phyloP scores from a whole-genome alignment of 2,797 vertebrate genomes.

The Notolabrus celidotus region DNA sequence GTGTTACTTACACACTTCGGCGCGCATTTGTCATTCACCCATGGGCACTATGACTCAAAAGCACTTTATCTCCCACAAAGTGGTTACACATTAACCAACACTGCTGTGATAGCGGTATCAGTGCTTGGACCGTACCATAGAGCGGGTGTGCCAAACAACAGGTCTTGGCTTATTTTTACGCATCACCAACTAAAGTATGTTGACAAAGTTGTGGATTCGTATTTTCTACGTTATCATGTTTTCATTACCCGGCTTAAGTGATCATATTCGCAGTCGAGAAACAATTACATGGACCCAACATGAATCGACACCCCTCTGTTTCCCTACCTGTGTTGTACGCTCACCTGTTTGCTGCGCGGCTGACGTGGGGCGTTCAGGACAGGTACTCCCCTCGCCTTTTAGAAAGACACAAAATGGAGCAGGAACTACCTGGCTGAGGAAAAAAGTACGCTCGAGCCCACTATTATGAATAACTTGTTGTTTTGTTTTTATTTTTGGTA shows the following conservation, averaged over 20 bases:
- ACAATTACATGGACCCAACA: not conserved
- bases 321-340: not conserved
- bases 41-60: not conserved
- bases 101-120: conserved; percentile 1
- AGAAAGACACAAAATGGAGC: conserved; percentile 77
- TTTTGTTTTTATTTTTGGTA: not conserved
- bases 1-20: not conserved
- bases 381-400: conserved; percentile 28
- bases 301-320: not conserved
- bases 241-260: accelerated
- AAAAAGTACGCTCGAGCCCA: not conserved
- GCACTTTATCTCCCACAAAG: not conserved
- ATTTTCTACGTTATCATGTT: accelerated
- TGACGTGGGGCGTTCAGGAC: conserved; percentile 51
- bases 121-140: conserved; percentile 70
- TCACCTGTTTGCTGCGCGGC: conserved; percentile 62
- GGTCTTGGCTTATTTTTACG: not conserved
- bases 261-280: accelerated
- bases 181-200: accelerated
- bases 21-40: not conserved
- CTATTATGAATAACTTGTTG: not conserved
- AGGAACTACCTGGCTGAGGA: conserved; percentile 66
- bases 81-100: conserved; percentile 60
- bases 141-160: not conserved
- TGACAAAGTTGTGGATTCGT: accelerated